Evolutionary conservation across 2,888 invertebrate species (phyloP).

Genomic region (Agonopterix alstromeriana): DNA sequence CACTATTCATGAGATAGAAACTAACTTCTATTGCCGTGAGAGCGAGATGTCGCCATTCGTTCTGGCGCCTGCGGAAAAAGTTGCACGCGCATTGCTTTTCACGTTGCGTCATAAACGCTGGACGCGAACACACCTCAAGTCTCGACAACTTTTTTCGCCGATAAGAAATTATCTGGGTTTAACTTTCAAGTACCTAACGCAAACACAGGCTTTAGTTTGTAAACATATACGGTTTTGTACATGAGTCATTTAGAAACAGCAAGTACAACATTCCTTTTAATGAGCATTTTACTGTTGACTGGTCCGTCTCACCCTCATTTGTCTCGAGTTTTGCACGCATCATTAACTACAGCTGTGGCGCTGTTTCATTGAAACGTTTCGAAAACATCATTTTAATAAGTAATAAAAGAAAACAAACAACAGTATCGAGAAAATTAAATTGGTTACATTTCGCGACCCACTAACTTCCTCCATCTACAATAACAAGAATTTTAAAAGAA

Average conservation of each 20-base stretch:
- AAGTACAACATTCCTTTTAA: no score
- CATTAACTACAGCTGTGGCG: neutral
- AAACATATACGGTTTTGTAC: neutral
- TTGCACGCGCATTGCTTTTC: conserved; percentile 56
- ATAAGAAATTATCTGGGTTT: conserved; percentile 32
- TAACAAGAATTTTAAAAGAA: conserved; percentile 50
- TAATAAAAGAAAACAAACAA: neutral
- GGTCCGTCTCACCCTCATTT: neutral
- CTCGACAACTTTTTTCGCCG: conserved; percentile 37
- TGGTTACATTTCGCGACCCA: conserved; percentile 41
- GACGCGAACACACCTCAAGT: conserved; percentile 10
- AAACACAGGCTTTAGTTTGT: neutral
- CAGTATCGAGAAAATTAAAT: conserved; percentile 11
- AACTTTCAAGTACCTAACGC: conserved; percentile 29
- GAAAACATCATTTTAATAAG: neutral
- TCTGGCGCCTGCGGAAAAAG: conserved; percentile 57
- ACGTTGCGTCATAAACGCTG: conserved; percentile 46
- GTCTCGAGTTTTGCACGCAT: conserved; percentile 1
- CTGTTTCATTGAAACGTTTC: neutral
- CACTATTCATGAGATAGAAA: conserved; percentile 59
- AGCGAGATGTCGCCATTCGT: conserved; percentile 27
- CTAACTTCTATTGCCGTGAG: conserved; percentile 24
- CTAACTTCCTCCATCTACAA: conserved; percentile 35
- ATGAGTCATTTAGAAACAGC: no score
- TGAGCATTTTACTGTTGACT: no score